These are phyloP conservation scores for Gymnorhina tibicen DNA, from an alignment of 2,113 vertebrate genomes.

Conservation along the genomic window DNA sequence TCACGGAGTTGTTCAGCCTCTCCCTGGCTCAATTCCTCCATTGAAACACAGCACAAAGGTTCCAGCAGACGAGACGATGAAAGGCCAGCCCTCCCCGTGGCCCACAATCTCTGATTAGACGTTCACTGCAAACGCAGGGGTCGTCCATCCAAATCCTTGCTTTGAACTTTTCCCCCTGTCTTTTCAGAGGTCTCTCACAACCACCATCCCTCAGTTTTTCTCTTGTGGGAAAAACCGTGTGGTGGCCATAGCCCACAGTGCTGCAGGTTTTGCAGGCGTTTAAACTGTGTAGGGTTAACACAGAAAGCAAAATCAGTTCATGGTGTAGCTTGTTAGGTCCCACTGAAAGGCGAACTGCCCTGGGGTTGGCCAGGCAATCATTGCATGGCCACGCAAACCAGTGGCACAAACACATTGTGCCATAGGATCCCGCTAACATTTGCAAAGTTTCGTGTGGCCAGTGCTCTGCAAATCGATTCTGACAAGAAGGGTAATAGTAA, in stretches of 20 bases:
- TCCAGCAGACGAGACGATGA: neutral
- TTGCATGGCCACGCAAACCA: neutral
- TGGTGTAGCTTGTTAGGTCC: accelerated
- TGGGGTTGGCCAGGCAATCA: accelerated
- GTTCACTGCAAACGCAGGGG: neutral
- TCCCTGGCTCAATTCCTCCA: neutral
- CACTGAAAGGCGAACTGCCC: neutral
- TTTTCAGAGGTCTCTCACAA: neutral
- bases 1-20: neutral
- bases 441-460: neutral
- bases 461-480: neutral
- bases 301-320: neutral
- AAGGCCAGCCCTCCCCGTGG: neutral
- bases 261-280: neutral
- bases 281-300: neutral
- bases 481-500: neutral
- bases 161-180: neutral
- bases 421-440: neutral
- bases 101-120: neutral
- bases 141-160: neutral
- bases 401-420: neutral
- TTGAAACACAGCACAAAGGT: neutral
- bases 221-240: neutral
- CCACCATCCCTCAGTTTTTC: neutral
- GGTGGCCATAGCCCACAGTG: neutral